Conservation (phyloP, 2,888 invertebrate genomes). For the Pollenia amentaria region DNA sequence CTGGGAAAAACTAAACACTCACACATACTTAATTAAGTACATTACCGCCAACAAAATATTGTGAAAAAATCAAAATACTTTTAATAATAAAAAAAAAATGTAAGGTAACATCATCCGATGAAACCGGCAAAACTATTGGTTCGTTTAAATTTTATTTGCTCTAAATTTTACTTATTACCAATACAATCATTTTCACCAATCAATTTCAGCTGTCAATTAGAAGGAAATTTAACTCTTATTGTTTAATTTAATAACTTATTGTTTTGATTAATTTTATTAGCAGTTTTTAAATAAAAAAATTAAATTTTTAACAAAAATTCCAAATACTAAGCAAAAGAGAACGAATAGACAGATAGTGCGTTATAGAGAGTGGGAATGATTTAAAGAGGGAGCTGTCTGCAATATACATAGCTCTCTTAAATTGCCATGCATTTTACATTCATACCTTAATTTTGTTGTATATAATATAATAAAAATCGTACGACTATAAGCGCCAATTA, state of each 20-base stretch:
- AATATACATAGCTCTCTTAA: neutral
- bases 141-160: constrained; percentile 38
- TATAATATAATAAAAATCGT: constrained; percentile 52
- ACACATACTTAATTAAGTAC: neutral
- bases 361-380: neutral
- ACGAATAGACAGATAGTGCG: neutral
- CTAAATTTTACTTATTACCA: constrained; percentile 39
- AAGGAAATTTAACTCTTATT: neutral
- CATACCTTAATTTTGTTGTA: neutral
- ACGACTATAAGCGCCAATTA: constrained; percentile 48
- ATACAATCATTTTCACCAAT: constrained; percentile 23
- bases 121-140: constrained; percentile 58
- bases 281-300: neutral
- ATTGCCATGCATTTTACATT: neutral
- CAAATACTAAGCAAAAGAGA: neutral
- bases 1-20: neutral
- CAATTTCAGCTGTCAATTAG: neutral
- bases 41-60: neutral
- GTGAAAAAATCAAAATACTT: neutral
- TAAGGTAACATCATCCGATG: constrained; percentile 67
- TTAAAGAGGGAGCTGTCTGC: neutral
- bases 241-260: neutral
- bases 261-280: neutral
- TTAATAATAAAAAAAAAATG: constrained; percentile 14
- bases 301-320: neutral